Evolutionary conservation across 2,888 invertebrate species (phyloP), one percentile per base, ranked within the genome.

Genomic region (Rhorus exstirpatorius): DNA sequence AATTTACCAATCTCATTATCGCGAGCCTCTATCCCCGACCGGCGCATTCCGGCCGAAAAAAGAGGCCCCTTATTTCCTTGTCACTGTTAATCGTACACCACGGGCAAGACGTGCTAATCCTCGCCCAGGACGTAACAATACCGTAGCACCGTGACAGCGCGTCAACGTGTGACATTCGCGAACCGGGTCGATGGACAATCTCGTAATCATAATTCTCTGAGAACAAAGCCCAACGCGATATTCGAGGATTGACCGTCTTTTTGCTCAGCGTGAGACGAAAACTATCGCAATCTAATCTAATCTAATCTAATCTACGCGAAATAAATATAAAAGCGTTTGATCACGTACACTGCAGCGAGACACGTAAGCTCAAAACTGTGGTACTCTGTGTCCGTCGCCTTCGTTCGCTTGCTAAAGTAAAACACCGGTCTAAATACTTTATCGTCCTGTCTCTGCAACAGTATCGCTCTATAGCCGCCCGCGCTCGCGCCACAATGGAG

Each of bases 341-440:
- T 55, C 0, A 87, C 87, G 70, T 87, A 88, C 0, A 89, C 83
- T 0, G 89, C 84, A 0, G 90, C 89, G 1, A 91, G 74, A 24
- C 82, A 83, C 65, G 91, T 89, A 1, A 87, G 63, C 35, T 91
- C 89, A 8, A 88, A 87, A n/a, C 86, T 86, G 17, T 87, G 85
- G 65, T 90, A 90, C 12, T 85, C 87, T 0, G 71, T 6, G 72
- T 92, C 88, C 0, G 84, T 63, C 0, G 65, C 61, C 0, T 86
- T 87, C 1, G 88, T 83, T 6, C 85, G 79, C 14, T 87, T 83
- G 6, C 87, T 88, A 63, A 85, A 86, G 70, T 84, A 90, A 0
- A 83, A 84, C 2, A 90, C 79, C 0, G 84, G 83, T 10, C 71
- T 51, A 19, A 85, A 67, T 31, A 19, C 35, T 0, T 61, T 53